These are phyloP conservation scores for Crypturellus tataupa DNA, from an alignment of 2,797 vertebrate genomes.

Conservation along the genomic window DNA sequence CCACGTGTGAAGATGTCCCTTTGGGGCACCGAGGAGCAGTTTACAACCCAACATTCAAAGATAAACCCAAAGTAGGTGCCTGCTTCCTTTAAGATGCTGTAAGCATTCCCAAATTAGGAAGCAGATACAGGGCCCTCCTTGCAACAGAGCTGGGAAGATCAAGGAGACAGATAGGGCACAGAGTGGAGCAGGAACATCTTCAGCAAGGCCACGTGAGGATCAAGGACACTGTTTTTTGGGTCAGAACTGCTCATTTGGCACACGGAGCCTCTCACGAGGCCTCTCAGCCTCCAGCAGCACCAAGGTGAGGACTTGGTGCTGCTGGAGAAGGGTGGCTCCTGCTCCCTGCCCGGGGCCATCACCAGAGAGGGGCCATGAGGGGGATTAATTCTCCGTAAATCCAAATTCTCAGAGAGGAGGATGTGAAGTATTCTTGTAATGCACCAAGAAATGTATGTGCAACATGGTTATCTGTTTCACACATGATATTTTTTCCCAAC, in stretches of 20 bases:
- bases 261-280: background rate
- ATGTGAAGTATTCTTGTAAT: background rate
- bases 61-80: conserved; percentile 27
- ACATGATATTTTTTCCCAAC: background rate
- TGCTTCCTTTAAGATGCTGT: background rate
- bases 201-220: background rate
- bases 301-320: background rate
- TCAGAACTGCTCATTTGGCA: background rate
- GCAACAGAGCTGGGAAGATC: background rate
- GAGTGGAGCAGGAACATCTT: background rate
- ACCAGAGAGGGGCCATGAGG: background rate
- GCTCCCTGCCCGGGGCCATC: background rate
- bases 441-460: background rate
- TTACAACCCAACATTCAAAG: background rate
- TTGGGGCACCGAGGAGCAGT: background rate
- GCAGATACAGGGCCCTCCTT: background rate
- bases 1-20: background rate
- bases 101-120: background rate
- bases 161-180: background rate
- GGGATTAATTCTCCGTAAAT: background rate
- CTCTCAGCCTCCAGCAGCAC: too few relatives aligned
- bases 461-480: conserved; percentile 42
- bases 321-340: background rate
- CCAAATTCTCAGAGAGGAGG: background rate
- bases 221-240: background rate